phyloP scores from a whole-genome alignment of 1,140 invertebrate species.

The Camponotus pennsylvanicus region DNA sequence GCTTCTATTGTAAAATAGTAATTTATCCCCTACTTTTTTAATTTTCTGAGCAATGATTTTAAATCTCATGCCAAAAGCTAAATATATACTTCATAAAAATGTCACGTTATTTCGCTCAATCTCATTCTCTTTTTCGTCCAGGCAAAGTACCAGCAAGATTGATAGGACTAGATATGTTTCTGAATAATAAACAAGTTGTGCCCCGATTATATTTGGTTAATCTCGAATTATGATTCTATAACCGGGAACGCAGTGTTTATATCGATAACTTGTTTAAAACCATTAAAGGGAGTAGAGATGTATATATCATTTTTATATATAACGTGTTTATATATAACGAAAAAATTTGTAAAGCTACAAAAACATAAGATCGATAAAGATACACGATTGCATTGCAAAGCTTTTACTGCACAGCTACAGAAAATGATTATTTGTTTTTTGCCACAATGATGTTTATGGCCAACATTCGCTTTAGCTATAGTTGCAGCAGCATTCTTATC shows the following conservation, averaged over 20 bases:
- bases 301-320: slow-evolving; percentile 37
- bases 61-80: too few relatives aligned
- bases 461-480: slow-evolving; percentile 34
- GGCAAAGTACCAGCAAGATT: too few relatives aligned
- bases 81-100: too few relatives aligned
- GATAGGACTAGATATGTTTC: too few relatives aligned
- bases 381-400: slow-evolving; percentile 47
- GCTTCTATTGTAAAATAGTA: too few relatives aligned
- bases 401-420: slow-evolving; percentile 24
- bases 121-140: too few relatives aligned
- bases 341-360: slow-evolving; percentile 32
- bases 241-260: not conserved
- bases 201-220: too few relatives aligned
- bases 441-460: slow-evolving; percentile 14
- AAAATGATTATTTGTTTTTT: slow-evolving; percentile 38
- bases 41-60: too few relatives aligned
- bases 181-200: too few relatives aligned
- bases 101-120: too few relatives aligned
- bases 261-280: slow-evolving; percentile 1
- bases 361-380: slow-evolving; percentile 61
- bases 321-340: slow-evolving; percentile 24
- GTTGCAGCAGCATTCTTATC: slow-evolving; percentile 47
- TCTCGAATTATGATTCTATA: too few relatives aligned
- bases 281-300: slow-evolving; percentile 3
- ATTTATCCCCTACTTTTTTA: too few relatives aligned